Conservation (phyloP, 2,797 vertebrate species). For the Phoebastria nigripes region DNA sequence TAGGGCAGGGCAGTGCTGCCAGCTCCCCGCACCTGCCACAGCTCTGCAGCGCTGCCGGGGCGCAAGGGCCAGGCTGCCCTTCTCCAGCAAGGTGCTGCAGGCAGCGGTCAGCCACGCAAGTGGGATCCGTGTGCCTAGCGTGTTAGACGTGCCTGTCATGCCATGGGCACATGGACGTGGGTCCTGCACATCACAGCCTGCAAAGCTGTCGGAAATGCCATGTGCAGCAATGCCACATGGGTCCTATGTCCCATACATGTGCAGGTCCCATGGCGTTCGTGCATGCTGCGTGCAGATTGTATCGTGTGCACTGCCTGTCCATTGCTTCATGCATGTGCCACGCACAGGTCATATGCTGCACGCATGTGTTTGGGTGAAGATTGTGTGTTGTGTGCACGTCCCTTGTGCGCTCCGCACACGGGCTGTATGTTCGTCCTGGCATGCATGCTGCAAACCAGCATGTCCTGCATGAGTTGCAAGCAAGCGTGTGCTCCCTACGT, state of each 20-base stretch:
- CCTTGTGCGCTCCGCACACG: fast-evolving
- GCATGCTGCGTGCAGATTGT: background rate
- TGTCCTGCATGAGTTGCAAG: background rate
- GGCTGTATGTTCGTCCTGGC: fast-evolving
- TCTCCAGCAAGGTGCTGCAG: background rate
- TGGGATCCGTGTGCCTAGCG: fast-evolving
- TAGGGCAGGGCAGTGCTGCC: background rate
- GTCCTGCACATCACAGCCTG: background rate
- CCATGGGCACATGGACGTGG: fast-evolving
- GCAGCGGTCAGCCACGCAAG: background rate
- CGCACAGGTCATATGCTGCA: fast-evolving
- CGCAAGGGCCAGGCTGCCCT: background rate
- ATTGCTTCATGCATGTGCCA: background rate
- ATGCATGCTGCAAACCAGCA: fast-evolving
- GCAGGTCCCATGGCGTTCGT: background rate
- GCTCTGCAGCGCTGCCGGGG: background rate
- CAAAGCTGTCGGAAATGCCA: background rate
- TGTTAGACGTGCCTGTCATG: background rate
- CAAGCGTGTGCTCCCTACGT: fast-evolving
- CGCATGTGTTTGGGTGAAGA: background rate
- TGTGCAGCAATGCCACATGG: background rate
- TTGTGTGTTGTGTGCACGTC: fast-evolving
- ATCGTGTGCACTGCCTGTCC: background rate
- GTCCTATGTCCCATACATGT: fast-evolving
- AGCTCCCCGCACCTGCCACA: fast-evolving